These are phyloP conservation scores for Phenacoccus solenopsis DNA, from an alignment of 1,140 invertebrate species.

Conservation along the genomic window DNA sequence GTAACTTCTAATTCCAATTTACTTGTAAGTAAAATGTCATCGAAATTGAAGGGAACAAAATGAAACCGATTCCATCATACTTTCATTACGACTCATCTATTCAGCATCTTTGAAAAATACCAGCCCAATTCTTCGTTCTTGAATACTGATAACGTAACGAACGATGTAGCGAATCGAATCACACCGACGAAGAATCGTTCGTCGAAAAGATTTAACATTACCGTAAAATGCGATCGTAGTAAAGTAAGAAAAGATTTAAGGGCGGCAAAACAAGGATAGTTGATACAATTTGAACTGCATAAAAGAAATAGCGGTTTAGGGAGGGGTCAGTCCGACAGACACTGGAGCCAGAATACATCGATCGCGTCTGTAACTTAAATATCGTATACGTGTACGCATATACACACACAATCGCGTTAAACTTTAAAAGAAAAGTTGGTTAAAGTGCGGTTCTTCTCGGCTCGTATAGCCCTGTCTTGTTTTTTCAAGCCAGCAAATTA, in stretches of 20 bases:
- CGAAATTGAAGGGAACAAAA: too few relatives aligned
- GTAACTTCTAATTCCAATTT: too few relatives aligned
- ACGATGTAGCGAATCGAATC: too few relatives aligned
- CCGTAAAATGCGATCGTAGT: constrained; percentile 9
- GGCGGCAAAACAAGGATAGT: constrained; percentile 7
- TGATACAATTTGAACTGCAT: constrained; percentile 17
- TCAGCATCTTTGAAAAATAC: too few relatives aligned
- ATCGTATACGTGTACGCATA: background rate
- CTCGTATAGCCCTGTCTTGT: too few relatives aligned
- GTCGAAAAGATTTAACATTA: background rate
- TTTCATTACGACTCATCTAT: too few relatives aligned
- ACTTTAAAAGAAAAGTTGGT: background rate
- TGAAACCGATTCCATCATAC: too few relatives aligned
- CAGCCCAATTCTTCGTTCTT: too few relatives aligned
- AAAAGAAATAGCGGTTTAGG: constrained; percentile 16
- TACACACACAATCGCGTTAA: constrained; percentile 6
- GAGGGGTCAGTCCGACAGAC: constrained; percentile 14
- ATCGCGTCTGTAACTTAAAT: constrained; percentile 6
- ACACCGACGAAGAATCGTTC: background rate
- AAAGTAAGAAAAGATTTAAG: constrained; percentile 12
- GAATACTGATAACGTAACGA: too few relatives aligned
- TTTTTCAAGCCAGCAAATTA: too few relatives aligned
- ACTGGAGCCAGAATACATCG: constrained; percentile 17
- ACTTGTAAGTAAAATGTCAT: too few relatives aligned
- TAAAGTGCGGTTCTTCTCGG: constrained; percentile 14